A percentile compares a stretch with the other conserved stretches of the same genome.
phyloP scores from a whole-genome alignment of 2,113 vertebrate genomes.

The Puntigrus tetrazona region DNA sequence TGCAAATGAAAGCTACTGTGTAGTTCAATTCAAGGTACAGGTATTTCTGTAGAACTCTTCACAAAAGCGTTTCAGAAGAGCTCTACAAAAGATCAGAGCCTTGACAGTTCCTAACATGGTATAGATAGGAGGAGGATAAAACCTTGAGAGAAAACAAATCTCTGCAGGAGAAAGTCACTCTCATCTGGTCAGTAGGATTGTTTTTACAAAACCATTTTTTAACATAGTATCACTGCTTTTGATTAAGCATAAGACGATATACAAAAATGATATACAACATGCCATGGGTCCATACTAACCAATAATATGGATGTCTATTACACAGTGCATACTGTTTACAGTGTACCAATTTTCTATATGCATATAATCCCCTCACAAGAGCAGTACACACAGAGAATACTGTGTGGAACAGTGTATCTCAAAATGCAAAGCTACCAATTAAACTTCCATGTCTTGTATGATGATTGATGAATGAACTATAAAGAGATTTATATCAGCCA shows the following conservation, averaged over 20 bases:
- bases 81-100: constrained; percentile 1
- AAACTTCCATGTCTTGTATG: not conserved
- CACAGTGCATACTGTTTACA: not conserved
- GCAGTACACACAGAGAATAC: not conserved
- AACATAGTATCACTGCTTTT: not conserved
- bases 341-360: not conserved
- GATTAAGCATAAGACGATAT: too few species aligned
- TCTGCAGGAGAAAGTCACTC: not conserved
- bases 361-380: not conserved
- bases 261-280: not conserved
- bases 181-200: not conserved
- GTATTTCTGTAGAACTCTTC: constrained; percentile 4
- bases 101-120: not conserved
- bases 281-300: not conserved
- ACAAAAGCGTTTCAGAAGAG: not conserved
- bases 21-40: not conserved
- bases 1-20: not conserved
- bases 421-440: not conserved
- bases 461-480: not conserved
- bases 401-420: not conserved
- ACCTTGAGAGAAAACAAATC: constrained; percentile 37
- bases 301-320: not conserved
- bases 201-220: not conserved
- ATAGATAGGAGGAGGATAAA: constrained; percentile 7
- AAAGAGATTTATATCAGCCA: not conserved